Conservation (phyloP, 2,888 invertebrate species). For the Arctia plantaginis region DNA sequence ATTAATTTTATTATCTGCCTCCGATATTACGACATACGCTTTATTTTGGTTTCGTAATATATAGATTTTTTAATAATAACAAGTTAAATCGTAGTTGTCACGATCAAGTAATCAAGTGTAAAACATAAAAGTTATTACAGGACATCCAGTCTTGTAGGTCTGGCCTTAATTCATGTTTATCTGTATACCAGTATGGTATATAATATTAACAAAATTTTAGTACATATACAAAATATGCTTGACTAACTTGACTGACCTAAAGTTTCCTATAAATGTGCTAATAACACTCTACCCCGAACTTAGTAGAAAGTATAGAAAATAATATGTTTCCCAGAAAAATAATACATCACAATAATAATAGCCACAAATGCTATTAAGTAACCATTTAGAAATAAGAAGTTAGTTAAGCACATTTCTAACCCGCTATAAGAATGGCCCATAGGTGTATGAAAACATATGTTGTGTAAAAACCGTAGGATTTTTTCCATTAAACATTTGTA, state of each 20-base stretch:
- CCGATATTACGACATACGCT: background rate
- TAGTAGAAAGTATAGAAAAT: too few relatives aligned
- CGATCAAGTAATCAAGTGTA: background rate
- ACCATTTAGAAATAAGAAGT: background rate
- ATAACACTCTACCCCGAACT: too few relatives aligned
- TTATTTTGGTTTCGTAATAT: background rate
- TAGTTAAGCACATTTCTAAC: background rate
- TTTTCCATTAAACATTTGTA: background rate
- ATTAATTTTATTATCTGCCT: background rate
- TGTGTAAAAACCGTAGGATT: background rate
- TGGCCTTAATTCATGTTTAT: background rate
- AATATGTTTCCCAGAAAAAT: background rate
- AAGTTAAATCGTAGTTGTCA: background rate
- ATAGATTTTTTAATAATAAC: background rate
- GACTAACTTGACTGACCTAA: background rate
- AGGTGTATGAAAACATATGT: background rate
- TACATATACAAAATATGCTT: background rate
- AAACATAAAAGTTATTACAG: background rate
- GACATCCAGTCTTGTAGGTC: background rate
- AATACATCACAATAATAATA: background rate
- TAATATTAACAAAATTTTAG: background rate
- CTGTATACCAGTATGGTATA: background rate
- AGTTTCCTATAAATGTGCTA: background rate
- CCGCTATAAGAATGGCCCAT: background rate
- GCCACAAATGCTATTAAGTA: background rate